Base-by-base conservation (phyloP, 2,888 invertebrate species). In the Drosophila kanekoi region DNA sequence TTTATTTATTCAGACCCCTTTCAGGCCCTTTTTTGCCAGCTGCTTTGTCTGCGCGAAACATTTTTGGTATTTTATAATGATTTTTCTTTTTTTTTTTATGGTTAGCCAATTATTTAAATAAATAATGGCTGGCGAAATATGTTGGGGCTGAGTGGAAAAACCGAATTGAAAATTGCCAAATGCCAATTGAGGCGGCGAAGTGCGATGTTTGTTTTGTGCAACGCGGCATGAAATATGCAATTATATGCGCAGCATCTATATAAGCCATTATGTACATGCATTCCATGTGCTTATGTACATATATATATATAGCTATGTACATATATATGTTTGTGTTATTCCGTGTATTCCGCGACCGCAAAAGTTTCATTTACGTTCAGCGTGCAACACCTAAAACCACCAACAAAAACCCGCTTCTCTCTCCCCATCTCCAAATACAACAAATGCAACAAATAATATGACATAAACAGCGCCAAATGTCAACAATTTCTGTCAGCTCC, bases 81-180 rank as follows among this genome's bases (percentile, higher is more conserved):
- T 81, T 81, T 81, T 75, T 66, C 1, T 18, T 18, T 28, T 28
- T 8, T 28, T 28, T 8, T 28, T 8, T 68, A 68, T 64, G 71
- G 87, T 68, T 62, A 80, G 66, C 81, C 87, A 88, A 83, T 88
- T 86, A 83, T 88, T 88, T 72, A 83, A 86, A 88, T 86, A 86
- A 88, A 88, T 88, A 83, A 74, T 80, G 74, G 51, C 33, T 40
- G 62, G 28, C 52, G 57, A 45, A 62, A 69, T 72, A 49, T 51
- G 63, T 49, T 61, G 16, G 47, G n/a, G 14, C 4, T 13, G 35
- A 8, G 20, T 4, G 23, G 43, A 37, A 63, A 65, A 57, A 57
- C 56, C 57, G 51, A 87, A 82, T 82, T 80, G 86, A 73, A 82
- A 82, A 82, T 87, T 69, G 59, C 52, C 83, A 77, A 79, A 71